These are phyloP conservation scores for Tolypeutes matacus DNA, from an alignment of 2,797 vertebrate genomes.

Conservation along the genomic window DNA sequence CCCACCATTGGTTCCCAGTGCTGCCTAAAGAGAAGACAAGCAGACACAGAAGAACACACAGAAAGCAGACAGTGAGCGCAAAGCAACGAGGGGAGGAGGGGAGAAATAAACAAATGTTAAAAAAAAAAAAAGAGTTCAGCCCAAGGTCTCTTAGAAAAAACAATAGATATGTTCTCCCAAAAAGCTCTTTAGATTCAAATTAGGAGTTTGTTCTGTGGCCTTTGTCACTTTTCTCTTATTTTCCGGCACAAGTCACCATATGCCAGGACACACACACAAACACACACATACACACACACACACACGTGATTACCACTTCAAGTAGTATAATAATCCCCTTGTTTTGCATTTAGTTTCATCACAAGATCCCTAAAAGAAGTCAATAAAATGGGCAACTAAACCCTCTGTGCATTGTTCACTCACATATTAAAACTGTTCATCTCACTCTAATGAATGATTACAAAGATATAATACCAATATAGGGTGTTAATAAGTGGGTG, in stretches of 20 bases:
- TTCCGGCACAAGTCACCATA: not conserved
- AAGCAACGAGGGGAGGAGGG: too few relatives aligned
- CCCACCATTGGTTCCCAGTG: too few relatives aligned
- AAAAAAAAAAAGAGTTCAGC: not conserved
- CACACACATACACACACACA: not conserved
- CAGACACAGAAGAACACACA: too few relatives aligned
- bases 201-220: not conserved
- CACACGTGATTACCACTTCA: not conserved
- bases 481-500: too few relatives aligned
- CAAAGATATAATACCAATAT: too few relatives aligned
- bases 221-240: not conserved
- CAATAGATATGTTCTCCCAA: not conserved
- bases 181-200: not conserved
- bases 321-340: not conserved
- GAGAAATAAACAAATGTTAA: too few relatives aligned
- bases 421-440: not conserved
- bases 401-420: not conserved
- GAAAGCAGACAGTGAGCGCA: too few relatives aligned
- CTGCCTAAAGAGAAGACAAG: too few relatives aligned
- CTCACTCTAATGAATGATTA: not conserved
- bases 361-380: not conserved
- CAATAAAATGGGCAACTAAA: not conserved
- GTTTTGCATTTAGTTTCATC: not conserved
- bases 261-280: not conserved
- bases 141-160: constrained; percentile 4